Percentiles rank a stretch among this genome's conserved stretches.
These are phyloP conservation scores for Phaethornis superciliosus DNA, from an alignment of 2,113 vertebrate species.

Conservation along the genomic window DNA sequence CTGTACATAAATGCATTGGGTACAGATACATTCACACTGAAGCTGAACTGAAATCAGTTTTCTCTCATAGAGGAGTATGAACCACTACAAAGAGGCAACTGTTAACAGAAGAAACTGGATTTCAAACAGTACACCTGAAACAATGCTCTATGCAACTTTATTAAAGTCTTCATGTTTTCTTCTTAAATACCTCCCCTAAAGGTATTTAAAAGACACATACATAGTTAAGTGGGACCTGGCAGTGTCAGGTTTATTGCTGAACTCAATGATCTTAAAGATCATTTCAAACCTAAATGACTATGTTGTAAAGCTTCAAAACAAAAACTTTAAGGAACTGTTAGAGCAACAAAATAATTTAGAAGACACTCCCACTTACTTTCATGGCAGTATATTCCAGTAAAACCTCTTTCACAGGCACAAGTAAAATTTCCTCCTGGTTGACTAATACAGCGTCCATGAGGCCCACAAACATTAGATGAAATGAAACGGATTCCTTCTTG, in stretches of 20 bases:
- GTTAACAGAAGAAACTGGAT: not conserved
- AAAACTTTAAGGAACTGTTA: not conserved
- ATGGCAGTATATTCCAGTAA: constrained; percentile 93
- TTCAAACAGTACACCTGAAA: not conserved
- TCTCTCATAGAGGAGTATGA: not conserved
- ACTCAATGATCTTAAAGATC: too few species aligned
- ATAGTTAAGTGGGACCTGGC: too few species aligned
- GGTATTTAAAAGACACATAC: too few species aligned
- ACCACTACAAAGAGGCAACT: not conserved
- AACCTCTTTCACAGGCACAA: constrained; percentile 91
- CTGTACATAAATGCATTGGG: not conserved
- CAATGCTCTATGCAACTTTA: rapidly evolving
- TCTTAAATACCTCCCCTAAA: too few species aligned
- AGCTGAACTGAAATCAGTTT: not conserved
- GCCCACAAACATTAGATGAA: constrained; percentile 90
- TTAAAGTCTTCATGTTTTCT: not conserved
- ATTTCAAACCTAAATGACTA: too few species aligned
- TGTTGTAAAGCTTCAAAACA: not conserved
- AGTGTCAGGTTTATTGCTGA: too few species aligned
- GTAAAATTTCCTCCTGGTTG: constrained; percentile 92
- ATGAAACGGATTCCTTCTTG: constrained; percentile 79
- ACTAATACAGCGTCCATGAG: constrained; percentile 90
- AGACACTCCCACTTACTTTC: constrained; percentile 86
- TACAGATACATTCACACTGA: not conserved
- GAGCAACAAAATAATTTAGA: not conserved